Evolutionary conservation across 92 coral and sea anemone species (phyloP).

Genomic region (Porites cylindrica): DNA sequence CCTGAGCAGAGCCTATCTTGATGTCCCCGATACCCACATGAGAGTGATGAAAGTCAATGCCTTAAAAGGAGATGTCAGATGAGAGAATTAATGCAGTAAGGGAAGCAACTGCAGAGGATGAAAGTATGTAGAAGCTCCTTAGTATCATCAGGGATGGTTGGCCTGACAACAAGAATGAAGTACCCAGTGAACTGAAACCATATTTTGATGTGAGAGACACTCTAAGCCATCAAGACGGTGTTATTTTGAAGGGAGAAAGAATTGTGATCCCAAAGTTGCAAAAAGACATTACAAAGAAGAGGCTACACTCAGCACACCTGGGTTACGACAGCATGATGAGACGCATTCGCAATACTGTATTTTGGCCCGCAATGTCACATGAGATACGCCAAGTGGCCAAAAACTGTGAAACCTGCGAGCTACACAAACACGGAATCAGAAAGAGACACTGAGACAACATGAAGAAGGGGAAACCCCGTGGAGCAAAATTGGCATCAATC

Average conservation of each 20-base stretch:
- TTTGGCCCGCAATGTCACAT: slow-evolving; percentile 22
- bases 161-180: slow-evolving; percentile 50
- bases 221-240: slow-evolving; percentile 39
- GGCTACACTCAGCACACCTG: slow-evolving; percentile 44
- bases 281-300: slow-evolving; percentile 15
- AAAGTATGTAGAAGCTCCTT: slow-evolving; percentile 29
- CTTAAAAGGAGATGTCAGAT: slow-evolving; percentile 51
- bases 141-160: slow-evolving; percentile 47
- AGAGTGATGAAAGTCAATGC: slow-evolving; percentile 27
- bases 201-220: slow-evolving; percentile 60
- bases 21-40: too few species aligned
- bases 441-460: slow-evolving; percentile 39
- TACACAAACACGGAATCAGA: slow-evolving; percentile 26
- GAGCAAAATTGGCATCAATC: too few species aligned
- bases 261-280: neutral
- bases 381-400: slow-evolving; percentile 52
- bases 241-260: slow-evolving; percentile 33
- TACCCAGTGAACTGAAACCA: slow-evolving; percentile 38
- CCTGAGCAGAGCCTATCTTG: too few species aligned
- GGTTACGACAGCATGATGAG: neutral
- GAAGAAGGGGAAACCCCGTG: slow-evolving; percentile 29
- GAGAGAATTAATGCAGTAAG: slow-evolving; percentile 47
- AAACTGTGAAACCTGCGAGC: slow-evolving; percentile 47
- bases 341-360: too few species aligned
- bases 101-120: slow-evolving; percentile 55